These are phyloP conservation scores for Drosophila neocordata DNA, from an alignment of 1,140 invertebrate genomes.

Conservation along the genomic window DNA sequence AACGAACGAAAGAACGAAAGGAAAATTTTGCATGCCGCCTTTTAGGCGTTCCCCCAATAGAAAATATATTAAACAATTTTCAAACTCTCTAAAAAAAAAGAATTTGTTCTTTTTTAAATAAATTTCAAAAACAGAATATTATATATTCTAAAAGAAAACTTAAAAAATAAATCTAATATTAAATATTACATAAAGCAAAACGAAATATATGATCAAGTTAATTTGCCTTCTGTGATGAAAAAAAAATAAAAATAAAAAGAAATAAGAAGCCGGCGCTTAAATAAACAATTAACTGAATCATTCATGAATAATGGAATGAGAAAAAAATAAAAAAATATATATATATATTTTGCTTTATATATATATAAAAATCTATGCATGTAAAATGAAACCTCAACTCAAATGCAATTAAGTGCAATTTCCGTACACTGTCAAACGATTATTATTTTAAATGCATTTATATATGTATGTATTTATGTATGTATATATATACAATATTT, in stretches of 20 bases:
- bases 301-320: constrained; percentile 1
- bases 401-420: constrained; percentile 66
- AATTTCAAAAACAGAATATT: too few relatives aligned
- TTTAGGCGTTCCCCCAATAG: constrained; percentile 55
- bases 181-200: too few relatives aligned
- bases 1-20: background rate
- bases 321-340: constrained; percentile 8
- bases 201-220: too few relatives aligned
- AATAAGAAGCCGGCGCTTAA: too few relatives aligned
- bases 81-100: background rate
- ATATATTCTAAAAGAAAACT: too few relatives aligned
- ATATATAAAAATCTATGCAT: constrained; percentile 51
- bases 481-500: background rate
- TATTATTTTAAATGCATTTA: constrained; percentile 54
- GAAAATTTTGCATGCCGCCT: constrained; percentile 66
- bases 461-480: constrained; percentile 13
- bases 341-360: constrained; percentile 13
- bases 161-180: too few relatives aligned
- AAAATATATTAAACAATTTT: background rate
- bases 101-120: background rate
- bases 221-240: too few relatives aligned
- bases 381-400: constrained; percentile 48
- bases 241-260: too few relatives aligned
- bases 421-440: constrained; percentile 52
- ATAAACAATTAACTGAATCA: too few relatives aligned